phyloP scores from a whole-genome alignment of 1,140 invertebrate species.

The Nymphalis io region DNA sequence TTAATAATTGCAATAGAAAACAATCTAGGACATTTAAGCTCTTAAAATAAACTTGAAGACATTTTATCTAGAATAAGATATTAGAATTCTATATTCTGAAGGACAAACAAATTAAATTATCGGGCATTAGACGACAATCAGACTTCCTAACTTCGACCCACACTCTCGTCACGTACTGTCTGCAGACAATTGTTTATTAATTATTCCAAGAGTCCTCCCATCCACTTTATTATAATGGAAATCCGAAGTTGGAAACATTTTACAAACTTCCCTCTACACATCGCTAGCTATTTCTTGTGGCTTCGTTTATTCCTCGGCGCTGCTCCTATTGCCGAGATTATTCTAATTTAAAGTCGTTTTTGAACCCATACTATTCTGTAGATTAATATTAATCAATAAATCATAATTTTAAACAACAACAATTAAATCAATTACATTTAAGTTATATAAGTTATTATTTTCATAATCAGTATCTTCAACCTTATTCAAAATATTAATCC shows the following conservation, averaged over 20 bases:
- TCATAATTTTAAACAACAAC: background rate
- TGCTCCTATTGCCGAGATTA: background rate
- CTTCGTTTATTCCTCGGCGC: background rate
- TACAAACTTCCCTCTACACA: constrained; percentile 28
- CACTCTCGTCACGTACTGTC: constrained; percentile 42
- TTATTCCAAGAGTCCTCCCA: constrained; percentile 43
- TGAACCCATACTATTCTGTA: too few species aligned
- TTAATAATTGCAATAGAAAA: too few species aligned
- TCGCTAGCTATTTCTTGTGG: background rate
- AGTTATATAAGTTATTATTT: constrained; percentile 7
- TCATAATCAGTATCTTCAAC: constrained; percentile 11
- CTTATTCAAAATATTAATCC: constrained; percentile 22
- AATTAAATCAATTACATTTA: background rate
- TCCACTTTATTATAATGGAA: constrained; percentile 41
- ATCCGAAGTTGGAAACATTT: constrained; percentile 39
- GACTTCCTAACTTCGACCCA: constrained; percentile 29
- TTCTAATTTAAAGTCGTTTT: too few species aligned
- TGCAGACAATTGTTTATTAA: constrained; percentile 49
- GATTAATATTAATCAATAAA: too few species aligned
- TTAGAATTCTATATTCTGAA: constrained; percentile 14
- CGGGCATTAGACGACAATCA: constrained; percentile 26
- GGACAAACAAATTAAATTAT: constrained; percentile 28
- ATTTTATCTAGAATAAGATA: background rate
- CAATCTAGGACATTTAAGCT: too few species aligned
- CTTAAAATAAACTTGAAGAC: background rate